Base-by-base conservation (phyloP, 2,797 vertebrate species). In the Lutjanus campechanus region DNA sequence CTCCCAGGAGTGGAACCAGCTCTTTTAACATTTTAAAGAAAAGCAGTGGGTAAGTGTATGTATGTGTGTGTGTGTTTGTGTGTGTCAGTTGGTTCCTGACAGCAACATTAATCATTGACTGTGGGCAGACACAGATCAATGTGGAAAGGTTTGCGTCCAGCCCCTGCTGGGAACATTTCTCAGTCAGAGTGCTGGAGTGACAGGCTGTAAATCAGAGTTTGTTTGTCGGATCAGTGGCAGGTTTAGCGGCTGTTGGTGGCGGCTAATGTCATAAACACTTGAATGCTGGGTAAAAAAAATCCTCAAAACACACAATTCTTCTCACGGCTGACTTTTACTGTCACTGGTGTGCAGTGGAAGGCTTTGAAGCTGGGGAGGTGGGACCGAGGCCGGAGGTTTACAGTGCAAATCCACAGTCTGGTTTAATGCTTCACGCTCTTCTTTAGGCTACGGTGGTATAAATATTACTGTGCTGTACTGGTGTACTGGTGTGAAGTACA, bases 101-200 rank as follows among this genome's bases (percentile, higher is more conserved):
- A 76, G 79, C 70, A 86, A 85, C 91, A 95, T 95, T 94, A 93
- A 93, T 95, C 94, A 95, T 49, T 83, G 91, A 80, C 89, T 89
- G 78, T 77, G 83, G 76, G 86, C 77, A 91, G 90, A 93, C 88
- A 88, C 87, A 89, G 88, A 94, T 95, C 91, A 89, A 89, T 88
- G 85, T 90, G 78, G 92, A 95, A 88, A 87, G 90, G 83, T 86
- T 89, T 78, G 66, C 53, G 58, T 87, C 89, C 81, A 77, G 86
- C 69, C 40, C 78, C 77, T 80, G 89, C 73, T 90, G 81, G 77
- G 71, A 89, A 85, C 88, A 88, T 88, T 93, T 90, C 72, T 93
- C 83, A 85, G 88, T 88, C 88, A 89, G 78, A 88, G 87, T 59
- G 62, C 53, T 75, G 79, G 83, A 90, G 67, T 92, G 91, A 90